A percentile compares a stretch with the other conserved stretches of the same genome.
Evolutionary conservation across 2,797 vertebrate genomes (phyloP).

Genomic region (Sebastiscus albofasciatus): DNA sequence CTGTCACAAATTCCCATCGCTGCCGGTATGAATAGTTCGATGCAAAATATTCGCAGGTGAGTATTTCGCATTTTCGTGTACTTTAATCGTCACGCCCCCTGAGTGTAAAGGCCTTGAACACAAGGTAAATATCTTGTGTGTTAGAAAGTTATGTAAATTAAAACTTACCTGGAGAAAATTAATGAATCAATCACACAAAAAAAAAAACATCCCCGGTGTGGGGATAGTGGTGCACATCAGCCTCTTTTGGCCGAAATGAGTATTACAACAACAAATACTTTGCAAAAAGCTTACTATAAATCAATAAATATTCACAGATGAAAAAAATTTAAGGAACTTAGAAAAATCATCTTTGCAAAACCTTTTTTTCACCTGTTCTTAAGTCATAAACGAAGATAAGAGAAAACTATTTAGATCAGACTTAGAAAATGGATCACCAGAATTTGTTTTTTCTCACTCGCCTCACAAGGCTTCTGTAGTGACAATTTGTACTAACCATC

Average conservation of each 20-base stretch:
- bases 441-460: not conserved
- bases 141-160: not conserved
- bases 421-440: not conserved
- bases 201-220: no score
- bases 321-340: not conserved
- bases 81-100: no score
- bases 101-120: not conserved
- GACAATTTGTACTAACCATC: not conserved
- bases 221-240: no score
- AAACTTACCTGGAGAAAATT: not conserved
- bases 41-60: no score
- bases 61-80: no score
- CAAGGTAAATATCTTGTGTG: not conserved
- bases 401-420: not conserved
- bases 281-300: no score
- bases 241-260: no score
- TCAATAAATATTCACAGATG: not conserved
- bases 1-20: accelerated
- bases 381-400: not conserved
- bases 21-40: no score
- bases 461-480: not conserved
- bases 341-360: not conserved
- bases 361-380: not conserved
- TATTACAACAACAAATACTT: not conserved
- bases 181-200: no score